Evolutionary conservation across 2,888 invertebrate genomes (phyloP), one percentile per base, ranked within the genome.

Genomic region (Drosophila paracracens): DNA sequence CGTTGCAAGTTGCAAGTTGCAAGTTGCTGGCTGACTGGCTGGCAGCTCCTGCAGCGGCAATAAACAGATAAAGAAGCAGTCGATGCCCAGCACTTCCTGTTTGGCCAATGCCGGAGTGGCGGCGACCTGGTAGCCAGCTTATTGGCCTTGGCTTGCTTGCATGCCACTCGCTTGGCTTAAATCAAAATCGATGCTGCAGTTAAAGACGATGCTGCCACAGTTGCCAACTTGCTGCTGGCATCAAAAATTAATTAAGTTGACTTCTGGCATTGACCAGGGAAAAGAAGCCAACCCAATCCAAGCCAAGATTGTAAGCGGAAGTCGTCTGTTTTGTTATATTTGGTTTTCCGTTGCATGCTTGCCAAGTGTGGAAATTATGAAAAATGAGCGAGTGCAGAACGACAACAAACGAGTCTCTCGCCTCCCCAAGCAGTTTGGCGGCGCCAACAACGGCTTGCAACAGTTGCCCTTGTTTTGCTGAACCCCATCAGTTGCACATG

Each of bases 161-260:
- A 74, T 73, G 86, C 84, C 46, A 46, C 46, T 46, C 70, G 76
- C 64, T 62, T 66, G 82, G 74, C 84, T 88, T 70, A 68, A 82
- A 76, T 85, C 75, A 71, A 66, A 73, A 65, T 72, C 75, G 82
- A 66, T 70, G 81, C 71, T 63, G 82, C 67, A 57, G 70, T 40
- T 58, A 43, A 65, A 56, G 63, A 64, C 33, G 52, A 40, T 64
- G 67, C 35, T 54, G 58, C 70, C 53, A 54, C 53, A 53, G 50
- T 59, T 40, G 54, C 53, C n/a, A 33, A 40, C 27, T 36, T 61
- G 54, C 50, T 88, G 73, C 33, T 70, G 79, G 91, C 81, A 74
- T 59, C 72, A 70, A 77, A 88, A 88, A 90, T 91, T 88, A 88
- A 88, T 88, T 88, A 88, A 88, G 90, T 88, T 90, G 91, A 90